Base-by-base conservation (phyloP, 2,113 vertebrate species). In the Syrrhaptes paradoxus region DNA sequence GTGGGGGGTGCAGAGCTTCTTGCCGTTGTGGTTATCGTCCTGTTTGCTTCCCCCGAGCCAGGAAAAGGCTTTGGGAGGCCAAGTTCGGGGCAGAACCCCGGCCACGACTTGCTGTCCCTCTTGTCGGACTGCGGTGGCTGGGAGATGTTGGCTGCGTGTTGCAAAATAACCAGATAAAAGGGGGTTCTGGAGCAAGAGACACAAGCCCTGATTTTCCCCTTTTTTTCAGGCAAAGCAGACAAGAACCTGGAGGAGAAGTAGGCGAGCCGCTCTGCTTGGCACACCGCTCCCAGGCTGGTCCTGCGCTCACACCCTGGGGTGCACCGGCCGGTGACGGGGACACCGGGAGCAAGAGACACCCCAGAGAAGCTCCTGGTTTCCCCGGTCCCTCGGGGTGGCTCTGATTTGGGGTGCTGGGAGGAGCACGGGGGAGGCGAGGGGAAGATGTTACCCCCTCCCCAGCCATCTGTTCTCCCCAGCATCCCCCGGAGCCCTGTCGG, bases 161-260 rank as follows among this genome's bases (percentile, higher is more conserved):
- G 31, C 32, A 59, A 45, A 67, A 49, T 10, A 9, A 28, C 24
- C 31, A 1, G 2, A 9, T 17, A 7, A 54, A 83, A 31, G 17
- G 54, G 34, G 25, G n/a, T 22, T 76, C 54, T 43, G 34, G 34
- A 32, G n/a, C 24, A 6, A 18, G 54, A 55, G 61, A 49, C 49
- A 15, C 0, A 0, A 75, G 31, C 55, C 29, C 36, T 87, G n/a
- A 24, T 43, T 20, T 46, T 78, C 29, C 17, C n/a, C 10, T 28
- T 18, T 73, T 71, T 58, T 95, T 68, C 70, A 99, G 98, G 97
- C 32, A 97, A 98, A 95, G 95, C 94, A 85, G 97, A 97, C 71
- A 93, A 97, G 10, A 43, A 90, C 83, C 48, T 75, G 65, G 88
- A 90, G 87, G 95, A 92, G 91, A 97, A 97, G 18, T 99, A 98